Conservation (phyloP, 2,113 vertebrate genomes). For the Gambusia affinis region DNA sequence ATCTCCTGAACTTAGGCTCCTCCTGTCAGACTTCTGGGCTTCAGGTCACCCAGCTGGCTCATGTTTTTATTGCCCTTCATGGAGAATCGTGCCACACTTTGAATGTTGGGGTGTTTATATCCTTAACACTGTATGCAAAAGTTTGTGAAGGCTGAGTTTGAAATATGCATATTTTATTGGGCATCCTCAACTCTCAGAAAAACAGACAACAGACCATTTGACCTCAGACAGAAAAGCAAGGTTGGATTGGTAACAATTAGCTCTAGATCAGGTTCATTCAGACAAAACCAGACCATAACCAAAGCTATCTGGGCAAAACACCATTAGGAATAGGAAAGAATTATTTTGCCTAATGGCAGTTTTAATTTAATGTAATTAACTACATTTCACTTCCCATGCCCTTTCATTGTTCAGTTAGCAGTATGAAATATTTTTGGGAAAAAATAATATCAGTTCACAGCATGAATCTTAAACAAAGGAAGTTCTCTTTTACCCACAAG, state of each 20-base stretch:
- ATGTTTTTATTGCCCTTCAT: constrained; percentile 20
- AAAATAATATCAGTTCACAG: no score
- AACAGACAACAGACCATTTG: neutral
- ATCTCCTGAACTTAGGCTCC: neutral
- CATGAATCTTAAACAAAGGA: no score
- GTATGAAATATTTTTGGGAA: no score
- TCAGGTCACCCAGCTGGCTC: constrained; percentile 52
- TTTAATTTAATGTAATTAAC: no score
- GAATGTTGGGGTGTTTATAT: constrained; percentile 17
- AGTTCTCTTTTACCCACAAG: no score
- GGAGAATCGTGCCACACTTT: constrained; percentile 39
- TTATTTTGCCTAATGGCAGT: no score
- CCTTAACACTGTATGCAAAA: neutral
- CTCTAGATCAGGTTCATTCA: neutral
- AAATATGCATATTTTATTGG: neutral
- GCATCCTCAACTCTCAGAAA: neutral
- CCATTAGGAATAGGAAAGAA: neutral
- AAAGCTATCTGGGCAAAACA: neutral
- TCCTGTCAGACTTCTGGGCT: constrained; percentile 22
- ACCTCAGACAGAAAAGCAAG: no score
- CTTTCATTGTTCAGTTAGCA: no score
- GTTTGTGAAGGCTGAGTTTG: neutral
- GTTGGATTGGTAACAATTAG: no score
- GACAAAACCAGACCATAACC: neutral
- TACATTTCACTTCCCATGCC: no score